Conservation (phyloP, 2,113 vertebrate genomes). For the Nesoenas mayeri region DNA sequence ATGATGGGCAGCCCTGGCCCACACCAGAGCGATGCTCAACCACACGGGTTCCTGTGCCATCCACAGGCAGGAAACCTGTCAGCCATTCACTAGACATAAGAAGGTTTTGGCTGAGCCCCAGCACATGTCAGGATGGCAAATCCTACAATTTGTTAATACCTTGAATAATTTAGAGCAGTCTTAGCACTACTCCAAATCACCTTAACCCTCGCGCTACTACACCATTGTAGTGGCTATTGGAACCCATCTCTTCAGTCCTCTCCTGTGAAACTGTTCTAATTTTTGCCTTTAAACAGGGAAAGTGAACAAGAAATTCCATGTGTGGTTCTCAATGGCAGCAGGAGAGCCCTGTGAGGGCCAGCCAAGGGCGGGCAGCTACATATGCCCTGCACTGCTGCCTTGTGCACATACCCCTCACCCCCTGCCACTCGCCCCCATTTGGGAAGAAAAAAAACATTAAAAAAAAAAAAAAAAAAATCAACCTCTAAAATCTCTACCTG, state of each 20-base stretch:
- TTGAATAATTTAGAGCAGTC: neutral
- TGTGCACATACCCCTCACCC: neutral
- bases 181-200: neutral
- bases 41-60: neutral
- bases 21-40: neutral
- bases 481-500: neutral
- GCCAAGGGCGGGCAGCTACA: neutral
- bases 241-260: neutral
- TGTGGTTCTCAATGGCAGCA: neutral
- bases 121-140: neutral
- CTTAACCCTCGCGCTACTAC: neutral
- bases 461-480: neutral
- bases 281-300: neutral
- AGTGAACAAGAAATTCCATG: neutral
- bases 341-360: neutral
- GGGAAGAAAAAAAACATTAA: neutral
- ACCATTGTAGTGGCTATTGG: rapidly evolving
- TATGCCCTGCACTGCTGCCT: neutral
- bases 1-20: neutral
- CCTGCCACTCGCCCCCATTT: neutral
- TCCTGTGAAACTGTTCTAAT: neutral
- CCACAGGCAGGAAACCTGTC: neutral
- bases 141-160: neutral
- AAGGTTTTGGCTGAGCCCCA: neutral
- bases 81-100: neutral